Conservation (phyloP, 2,113 vertebrate genomes). For the Ptilorrhoa leucosticta region DNA sequence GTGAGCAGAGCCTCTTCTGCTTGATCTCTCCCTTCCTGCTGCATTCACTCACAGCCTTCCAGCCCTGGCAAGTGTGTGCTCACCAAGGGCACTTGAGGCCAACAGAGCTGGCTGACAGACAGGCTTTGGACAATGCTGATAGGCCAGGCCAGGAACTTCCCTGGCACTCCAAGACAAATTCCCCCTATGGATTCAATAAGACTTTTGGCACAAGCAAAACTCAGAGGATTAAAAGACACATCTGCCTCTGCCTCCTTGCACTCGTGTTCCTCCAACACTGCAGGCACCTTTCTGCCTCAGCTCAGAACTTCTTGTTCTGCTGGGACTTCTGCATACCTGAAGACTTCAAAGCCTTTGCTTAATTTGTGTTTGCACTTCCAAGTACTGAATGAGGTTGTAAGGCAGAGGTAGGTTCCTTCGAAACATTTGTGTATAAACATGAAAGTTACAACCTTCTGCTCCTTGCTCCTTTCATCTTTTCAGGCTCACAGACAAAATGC, state of each 20-base stretch:
- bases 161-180: background rate
- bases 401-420: background rate
- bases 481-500: slow-evolving; percentile 37
- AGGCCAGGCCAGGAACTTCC: background rate
- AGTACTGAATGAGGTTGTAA: slow-evolving; percentile 19
- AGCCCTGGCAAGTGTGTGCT: background rate
- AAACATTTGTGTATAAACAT: slow-evolving; percentile 53
- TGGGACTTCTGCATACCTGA: background rate
- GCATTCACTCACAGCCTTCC: background rate
- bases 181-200: background rate
- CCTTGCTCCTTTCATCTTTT: slow-evolving; percentile 45
- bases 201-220: background rate
- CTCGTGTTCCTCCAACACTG: background rate
- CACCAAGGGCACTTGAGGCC: background rate
- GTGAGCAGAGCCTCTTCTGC: background rate
- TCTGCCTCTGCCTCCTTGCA: background rate
- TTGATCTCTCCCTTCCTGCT: background rate
- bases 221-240: background rate
- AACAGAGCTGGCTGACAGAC: background rate
- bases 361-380: slow-evolving; percentile 57
- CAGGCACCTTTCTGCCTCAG: background rate
- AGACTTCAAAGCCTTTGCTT: slow-evolving; percentile 48
- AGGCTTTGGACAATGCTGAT: background rate
- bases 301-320: slow-evolving; percentile 45
- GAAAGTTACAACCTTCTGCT: slow-evolving; percentile 56